A percentile compares a stretch with the other conserved stretches of the same genome.
These are phyloP conservation scores for Didymodactylos carnosus DNA, from an alignment of 2,888 invertebrate species.

Conservation along the genomic window DNA sequence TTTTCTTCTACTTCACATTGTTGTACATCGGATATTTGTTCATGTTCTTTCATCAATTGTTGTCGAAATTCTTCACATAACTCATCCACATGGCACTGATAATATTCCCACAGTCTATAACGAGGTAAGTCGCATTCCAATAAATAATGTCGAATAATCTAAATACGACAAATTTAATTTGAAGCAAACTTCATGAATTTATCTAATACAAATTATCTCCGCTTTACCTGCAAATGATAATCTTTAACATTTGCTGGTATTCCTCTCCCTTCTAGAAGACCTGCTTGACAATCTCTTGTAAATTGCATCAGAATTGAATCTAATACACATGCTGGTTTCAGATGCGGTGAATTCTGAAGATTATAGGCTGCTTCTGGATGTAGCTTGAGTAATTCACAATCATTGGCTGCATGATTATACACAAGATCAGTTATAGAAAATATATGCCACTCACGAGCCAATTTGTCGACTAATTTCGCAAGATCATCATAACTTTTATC, in stretches of 20 bases:
- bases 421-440: conserved; percentile 85
- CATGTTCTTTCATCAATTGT: not conserved
- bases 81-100: not conserved
- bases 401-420: conserved; percentile 86
- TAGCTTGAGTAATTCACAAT: conserved; percentile 62
- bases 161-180: too few species aligned
- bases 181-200: too few species aligned
- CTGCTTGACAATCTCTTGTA: not conserved
- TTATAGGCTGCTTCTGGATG: conserved; percentile 85
- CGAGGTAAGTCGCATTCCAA: not conserved
- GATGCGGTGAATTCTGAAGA: conserved; percentile 65
- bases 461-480: too few species aligned
- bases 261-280: not conserved
- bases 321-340: conserved; percentile 76
- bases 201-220: too few species aligned
- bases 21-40: too few species aligned
- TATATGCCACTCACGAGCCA: conserved; percentile 63
- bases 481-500: too few species aligned
- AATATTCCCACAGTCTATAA: not conserved
- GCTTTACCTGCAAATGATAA: not conserved
- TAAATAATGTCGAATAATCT: not conserved
- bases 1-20: not conserved
- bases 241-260: not conserved
- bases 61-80: not conserved
- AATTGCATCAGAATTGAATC: conserved; percentile 45